Evolutionary conservation across 1,140 invertebrate species (phyloP), one percentile per base, ranked within the genome.

Genomic region (Polyergus mexicanus): DNA sequence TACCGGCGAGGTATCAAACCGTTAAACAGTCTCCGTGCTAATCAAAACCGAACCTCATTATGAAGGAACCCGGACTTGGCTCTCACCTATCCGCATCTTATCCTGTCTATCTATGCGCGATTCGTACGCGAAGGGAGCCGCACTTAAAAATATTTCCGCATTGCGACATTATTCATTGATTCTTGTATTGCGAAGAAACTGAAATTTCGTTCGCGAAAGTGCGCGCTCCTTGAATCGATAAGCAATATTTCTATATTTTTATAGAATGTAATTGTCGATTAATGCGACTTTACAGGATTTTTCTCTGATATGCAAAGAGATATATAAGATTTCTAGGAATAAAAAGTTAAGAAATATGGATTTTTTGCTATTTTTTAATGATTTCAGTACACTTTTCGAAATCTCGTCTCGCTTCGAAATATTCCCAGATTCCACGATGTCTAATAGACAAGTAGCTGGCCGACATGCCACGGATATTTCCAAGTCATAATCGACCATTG

Each of bases 1-100:
- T 95, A 95, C 94, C 92, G 92, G 93, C 94, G 94, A 95, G 95
- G 95, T 95, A 95, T 95, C 94, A 95, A 95, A 95, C 94, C 94
- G 95, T 95, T 95, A 95, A 95, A 95, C 94, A 95, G 95, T 95
- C 94, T 95, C 94, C 93, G 93, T 94, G 95, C 94, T 95, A 95
- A 95, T 95, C 94, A 95, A 95, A 95, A 95, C 94, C 93, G 94
- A 95, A 95, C 94, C 94, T 95, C 93, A 95, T 95, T 95, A 95
- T 91, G 92, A 92, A 91, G 90, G 90, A 91, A 91, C 93, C 91
- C 87, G 88, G 90, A 92, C 90, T 91, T 80, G 25, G 76, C 60
- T 71, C 87, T 93, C 92, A 86, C 88, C 88, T 89, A 90, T 89
- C 92, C 83, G 69, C 85, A 81, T 80, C 89, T 81, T 81, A 81